Evolutionary conservation across 2,797 vertebrate species (phyloP), one percentile per base, ranked within the genome.

Genomic region (Graptemys geographica): DNA sequence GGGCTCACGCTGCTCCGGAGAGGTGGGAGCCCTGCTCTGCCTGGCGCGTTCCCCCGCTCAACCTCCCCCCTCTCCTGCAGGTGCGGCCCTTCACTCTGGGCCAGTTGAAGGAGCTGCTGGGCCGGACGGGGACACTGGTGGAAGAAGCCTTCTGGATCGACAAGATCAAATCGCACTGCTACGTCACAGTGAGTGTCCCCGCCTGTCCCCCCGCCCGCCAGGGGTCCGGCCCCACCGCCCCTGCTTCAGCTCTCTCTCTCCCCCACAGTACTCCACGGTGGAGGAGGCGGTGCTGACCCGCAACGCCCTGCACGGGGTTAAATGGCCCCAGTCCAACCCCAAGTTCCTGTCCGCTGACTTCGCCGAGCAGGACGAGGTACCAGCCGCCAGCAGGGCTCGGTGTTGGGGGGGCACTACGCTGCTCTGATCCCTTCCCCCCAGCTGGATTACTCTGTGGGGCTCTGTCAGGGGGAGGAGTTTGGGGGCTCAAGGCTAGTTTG

Each of bases 81-180:
- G 99, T 99, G 18, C 98, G 99, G 57, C 99, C 99, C 33, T 99
- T 99, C 97, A 99, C 99, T 13, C 97, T 99, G 95, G 99, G 98
- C 59, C 99, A 99, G 83, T 98, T 99, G 47, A 99, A 99, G 94
- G 99, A 99, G 97, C 97, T 99, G 90, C 98, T 99, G 92, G 99
- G 98, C 89, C 98, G 98, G 72, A 99, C 99, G 0, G 99, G 99
- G 69, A 98, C 96, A 1, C 57, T 99, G 94, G 97, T 99, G 84
- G 99, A 99, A 83, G 99, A 99, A 3, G 98, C 98, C 65, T 99
- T 99, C 97, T 99, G 99, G 99, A 99, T 99, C 13, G 99, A 99
- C 97, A 99, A 99, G 97, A 99, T 99, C 97, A 99, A 99, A 96
- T 99, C 99, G n/a, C 99, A 99, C 94, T 99, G 99, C 98, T 99